phyloP scores from a whole-genome alignment of 92 coral and sea anemone genomes.

The Palythoa grandiflora region DNA sequence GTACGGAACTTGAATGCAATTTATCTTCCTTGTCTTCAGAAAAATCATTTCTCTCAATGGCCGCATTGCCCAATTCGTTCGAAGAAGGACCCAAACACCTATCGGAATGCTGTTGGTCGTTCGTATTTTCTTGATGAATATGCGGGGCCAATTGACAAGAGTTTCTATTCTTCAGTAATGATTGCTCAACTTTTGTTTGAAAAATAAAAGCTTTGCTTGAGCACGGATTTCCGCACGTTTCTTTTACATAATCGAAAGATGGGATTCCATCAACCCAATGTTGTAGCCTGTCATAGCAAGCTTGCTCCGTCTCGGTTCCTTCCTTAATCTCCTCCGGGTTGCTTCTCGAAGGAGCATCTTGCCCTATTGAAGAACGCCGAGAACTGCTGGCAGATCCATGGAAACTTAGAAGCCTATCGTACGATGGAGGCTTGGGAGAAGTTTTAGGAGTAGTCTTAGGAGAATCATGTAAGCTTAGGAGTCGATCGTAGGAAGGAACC shows the following conservation, averaged over 20 bases:
- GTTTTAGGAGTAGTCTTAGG: not conserved
- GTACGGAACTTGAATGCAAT: not conserved
- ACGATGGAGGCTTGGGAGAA: not conserved
- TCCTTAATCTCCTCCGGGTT: not conserved
- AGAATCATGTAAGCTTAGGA: not conserved
- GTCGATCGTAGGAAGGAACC: not conserved
- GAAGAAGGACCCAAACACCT: not conserved
- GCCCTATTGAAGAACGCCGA: not conserved
- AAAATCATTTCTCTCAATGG: not conserved
- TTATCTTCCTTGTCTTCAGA: not conserved
- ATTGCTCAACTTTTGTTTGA: not conserved
- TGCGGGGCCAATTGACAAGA: not conserved
- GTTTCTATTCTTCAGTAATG: not conserved
- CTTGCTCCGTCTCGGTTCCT: not conserved
- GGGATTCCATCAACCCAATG: slow-evolving; percentile 5
- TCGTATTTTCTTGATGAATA: not conserved
- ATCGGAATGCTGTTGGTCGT: not conserved
- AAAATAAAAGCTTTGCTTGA: not conserved
- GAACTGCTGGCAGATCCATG: not conserved
- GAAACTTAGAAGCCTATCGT: slow-evolving; percentile 15
- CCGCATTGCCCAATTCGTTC: not conserved
- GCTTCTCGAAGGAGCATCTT: not conserved
- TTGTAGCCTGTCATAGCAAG: slow-evolving; percentile 10
- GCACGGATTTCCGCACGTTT: not conserved
- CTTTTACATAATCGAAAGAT: not conserved